Conservation (phyloP, 2,113 vertebrate species). For the Corydoras sp. region DNA sequence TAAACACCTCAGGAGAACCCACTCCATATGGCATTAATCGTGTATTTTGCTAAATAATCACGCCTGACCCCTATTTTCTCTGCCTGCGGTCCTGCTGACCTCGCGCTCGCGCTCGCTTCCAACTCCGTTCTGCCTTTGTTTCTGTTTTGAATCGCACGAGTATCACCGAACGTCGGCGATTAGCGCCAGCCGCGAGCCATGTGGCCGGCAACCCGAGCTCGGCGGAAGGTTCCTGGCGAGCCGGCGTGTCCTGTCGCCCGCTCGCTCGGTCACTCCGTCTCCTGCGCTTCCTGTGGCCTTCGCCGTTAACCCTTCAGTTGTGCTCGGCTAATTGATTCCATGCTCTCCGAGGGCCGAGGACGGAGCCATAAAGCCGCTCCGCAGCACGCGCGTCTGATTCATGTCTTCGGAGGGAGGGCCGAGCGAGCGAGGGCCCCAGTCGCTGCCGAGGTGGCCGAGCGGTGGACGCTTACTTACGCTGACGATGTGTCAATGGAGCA, state of each 20-base stretch:
- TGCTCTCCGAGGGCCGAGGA: conserved; percentile 22
- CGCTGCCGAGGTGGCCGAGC: neutral
- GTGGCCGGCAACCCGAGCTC: conserved; percentile 19
- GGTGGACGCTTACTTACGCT: conserved; percentile 18
- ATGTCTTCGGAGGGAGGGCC: conserved; percentile 7
- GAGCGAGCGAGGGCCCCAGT: conserved; percentile 15
- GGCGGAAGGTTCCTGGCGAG: conserved; percentile 3
- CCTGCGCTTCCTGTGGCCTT: conserved; percentile 38
- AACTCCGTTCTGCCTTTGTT: conserved; percentile 33
- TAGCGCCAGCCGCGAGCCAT: conserved; percentile 41
- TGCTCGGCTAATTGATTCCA: conserved; percentile 27
- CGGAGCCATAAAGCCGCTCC: conserved; percentile 23
- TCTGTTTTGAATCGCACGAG: conserved; percentile 33
- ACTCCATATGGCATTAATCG: conserved; percentile 44
- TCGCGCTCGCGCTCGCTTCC: conserved; percentile 27
- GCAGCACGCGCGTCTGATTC: neutral
- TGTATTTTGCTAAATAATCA: conserved; percentile 35
- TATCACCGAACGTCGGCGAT: conserved; percentile 42
- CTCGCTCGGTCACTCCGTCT: conserved; percentile 26
- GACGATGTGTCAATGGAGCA: conserved; percentile 30
- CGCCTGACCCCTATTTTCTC: conserved; percentile 41
- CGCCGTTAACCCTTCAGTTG: conserved; percentile 37
- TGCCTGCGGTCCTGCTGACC: conserved; percentile 28
- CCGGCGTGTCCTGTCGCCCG: conserved; percentile 10
- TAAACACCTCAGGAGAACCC: conserved; percentile 31